Percentiles rank a stretch among this genome's conserved stretches.
Conservation (phyloP, 2,888 invertebrate species). For the Frankliniella intonsa region DNA sequence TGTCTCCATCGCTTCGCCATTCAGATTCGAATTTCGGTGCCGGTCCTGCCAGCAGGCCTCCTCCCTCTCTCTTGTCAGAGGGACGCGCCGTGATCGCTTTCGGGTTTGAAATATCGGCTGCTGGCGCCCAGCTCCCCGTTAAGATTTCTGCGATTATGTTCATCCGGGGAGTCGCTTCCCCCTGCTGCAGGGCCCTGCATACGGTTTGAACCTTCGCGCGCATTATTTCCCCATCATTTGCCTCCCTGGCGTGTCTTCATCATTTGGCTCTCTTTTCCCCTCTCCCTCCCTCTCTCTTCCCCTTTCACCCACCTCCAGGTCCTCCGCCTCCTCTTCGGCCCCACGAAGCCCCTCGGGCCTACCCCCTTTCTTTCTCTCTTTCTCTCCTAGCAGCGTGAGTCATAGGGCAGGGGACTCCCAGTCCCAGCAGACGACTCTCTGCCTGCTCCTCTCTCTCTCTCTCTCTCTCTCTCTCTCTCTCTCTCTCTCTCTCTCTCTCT, state of each 20-base stretch:
- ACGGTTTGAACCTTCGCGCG: neutral
- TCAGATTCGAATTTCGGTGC: constrained; percentile 1
- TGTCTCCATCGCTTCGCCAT: constrained; percentile 8
- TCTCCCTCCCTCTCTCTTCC: too few relatives aligned
- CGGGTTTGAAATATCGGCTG: constrained; percentile 20
- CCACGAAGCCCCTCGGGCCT: neutral
- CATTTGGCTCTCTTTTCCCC: too few relatives aligned
- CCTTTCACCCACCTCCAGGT: neutral
- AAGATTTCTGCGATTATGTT: constrained; percentile 16
- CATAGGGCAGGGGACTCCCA: constrained; percentile 21
- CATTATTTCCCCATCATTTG: constrained; percentile 1
- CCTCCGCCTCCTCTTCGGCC: neutral
- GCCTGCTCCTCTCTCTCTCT: neutral
- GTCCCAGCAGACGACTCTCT: constrained; percentile 11
- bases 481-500: neutral
- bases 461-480: neutral
- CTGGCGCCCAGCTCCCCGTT: neutral
- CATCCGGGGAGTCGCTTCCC: neutral
- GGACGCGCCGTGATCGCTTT: neutral
- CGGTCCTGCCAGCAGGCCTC: neutral
- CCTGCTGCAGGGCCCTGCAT: neutral
- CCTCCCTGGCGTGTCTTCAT: neutral
- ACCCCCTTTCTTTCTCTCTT: neutral
- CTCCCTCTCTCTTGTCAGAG: neutral
- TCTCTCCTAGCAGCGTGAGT: neutral